phyloP scores from a whole-genome alignment of 1,140 invertebrate genomes.

The Pachyrhynchus sulphureomaculatus region DNA sequence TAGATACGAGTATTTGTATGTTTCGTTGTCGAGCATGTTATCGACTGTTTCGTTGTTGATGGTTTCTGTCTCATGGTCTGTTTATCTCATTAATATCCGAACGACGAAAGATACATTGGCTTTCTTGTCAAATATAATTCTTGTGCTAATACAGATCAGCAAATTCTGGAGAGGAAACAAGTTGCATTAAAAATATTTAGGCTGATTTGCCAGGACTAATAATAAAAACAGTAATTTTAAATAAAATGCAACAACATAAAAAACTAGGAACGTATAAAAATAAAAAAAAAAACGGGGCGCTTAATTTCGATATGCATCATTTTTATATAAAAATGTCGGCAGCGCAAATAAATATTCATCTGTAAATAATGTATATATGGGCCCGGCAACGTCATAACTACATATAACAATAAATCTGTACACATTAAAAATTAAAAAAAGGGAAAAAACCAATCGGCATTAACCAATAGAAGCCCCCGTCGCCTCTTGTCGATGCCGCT shows the following conservation, averaged over 20 bases:
- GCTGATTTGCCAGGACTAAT: background rate
- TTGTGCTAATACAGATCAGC: too few relatives aligned
- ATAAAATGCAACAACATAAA: constrained; percentile 4
- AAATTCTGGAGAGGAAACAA: too few relatives aligned
- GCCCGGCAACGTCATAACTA: constrained; percentile 36
- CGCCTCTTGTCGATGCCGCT: background rate
- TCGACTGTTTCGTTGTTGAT: too few relatives aligned
- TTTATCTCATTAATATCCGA: too few relatives aligned
- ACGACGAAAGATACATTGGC: too few relatives aligned
- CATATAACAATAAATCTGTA: constrained; percentile 42
- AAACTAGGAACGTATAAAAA: background rate
- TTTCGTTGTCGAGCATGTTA: too few relatives aligned
- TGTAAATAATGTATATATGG: constrained; percentile 37
- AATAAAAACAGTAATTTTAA: background rate
- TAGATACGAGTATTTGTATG: too few relatives aligned
- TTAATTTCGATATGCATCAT: constrained; percentile 41
- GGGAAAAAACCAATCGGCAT: constrained; percentile 37
- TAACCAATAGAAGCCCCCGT: constrained; percentile 26
- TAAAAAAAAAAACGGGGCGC: constrained; percentile 21
- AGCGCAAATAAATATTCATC: constrained; percentile 40
- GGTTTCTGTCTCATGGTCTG: too few relatives aligned
- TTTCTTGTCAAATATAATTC: too few relatives aligned
- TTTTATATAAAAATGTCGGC: constrained; percentile 39
- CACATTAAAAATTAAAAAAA: constrained; percentile 38
- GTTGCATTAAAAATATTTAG: too few relatives aligned